Evolutionary conservation across 2,113 vertebrate species (phyloP), one percentile per base, ranked within the genome.

Genomic region (Argyrosomus japonicus): DNA sequence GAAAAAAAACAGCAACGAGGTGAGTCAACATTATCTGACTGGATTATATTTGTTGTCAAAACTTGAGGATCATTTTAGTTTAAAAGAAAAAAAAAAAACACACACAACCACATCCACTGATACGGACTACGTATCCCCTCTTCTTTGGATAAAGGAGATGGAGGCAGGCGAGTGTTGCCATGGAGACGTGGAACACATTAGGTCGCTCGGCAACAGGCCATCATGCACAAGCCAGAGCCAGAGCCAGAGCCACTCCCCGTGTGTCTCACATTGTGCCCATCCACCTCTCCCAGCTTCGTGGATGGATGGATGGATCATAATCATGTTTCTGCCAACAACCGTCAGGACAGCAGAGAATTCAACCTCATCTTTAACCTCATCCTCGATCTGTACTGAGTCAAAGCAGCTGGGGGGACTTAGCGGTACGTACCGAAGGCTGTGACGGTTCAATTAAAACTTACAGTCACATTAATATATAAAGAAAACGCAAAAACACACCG

Each of bases 161-260:
- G 90, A 94, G 87, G 89, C 88, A 92, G 90, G 92, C 80, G 89
- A 92, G 87, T 71, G 95, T 96, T 95, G 93, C 93, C 86, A 83
- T 93, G 93, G 94, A 90, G 87, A 96, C 89, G 32, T 61, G 83
- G 69, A 92, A 92, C 90, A 92, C 91, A 91, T 90, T 83, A 67
- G 89, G 94, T 95, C 87, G 91, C 94, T 91, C 77, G 79, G 94
- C 94, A 96, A 96, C 95, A 94, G 85, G 85, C 93, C 90, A 91
- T 92, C 88, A 51, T 86, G 89, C 89, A 91, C 85, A 79, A 81
- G 77, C 73, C 87, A 68, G 83, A 78, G 81, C 89, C 93, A 88
- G 36, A 81, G 77, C 73, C 87, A 72, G 83, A 78, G 81, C 89
- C 93, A 89, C 36, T 93, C 94, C 92, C 91, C 86, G 64, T 90